These are phyloP conservation scores for Mastomys natalensis DNA, from an alignment of 2,113 vertebrate species.

Conservation along the genomic window DNA sequence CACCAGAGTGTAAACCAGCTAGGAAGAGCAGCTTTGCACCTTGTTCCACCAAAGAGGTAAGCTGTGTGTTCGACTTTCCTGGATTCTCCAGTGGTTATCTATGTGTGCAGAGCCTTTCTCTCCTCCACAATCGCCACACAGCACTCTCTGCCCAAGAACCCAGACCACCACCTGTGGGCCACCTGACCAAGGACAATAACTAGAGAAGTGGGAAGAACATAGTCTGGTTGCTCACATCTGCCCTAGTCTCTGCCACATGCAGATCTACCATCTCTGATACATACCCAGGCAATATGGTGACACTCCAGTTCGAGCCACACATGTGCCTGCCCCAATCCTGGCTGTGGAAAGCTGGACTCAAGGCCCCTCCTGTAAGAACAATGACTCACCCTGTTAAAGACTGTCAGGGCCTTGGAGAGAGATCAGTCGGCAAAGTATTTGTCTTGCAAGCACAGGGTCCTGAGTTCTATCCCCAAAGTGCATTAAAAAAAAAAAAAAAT, in stretches of 20 bases:
- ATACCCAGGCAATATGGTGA: background rate
- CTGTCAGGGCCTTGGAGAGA: background rate
- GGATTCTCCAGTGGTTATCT: background rate
- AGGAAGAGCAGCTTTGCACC: background rate
- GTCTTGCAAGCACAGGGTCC: too few relatives aligned
- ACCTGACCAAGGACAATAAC: background rate
- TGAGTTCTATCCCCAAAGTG: too few relatives aligned
- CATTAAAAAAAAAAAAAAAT: background rate
- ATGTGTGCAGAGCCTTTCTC: background rate
- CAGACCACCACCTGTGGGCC: background rate
- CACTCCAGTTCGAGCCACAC: background rate
- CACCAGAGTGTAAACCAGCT: too few relatives aligned
- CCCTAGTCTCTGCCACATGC: fast-evolving
- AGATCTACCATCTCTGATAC: background rate
- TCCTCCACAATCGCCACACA: background rate
- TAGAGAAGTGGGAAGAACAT: fast-evolving
- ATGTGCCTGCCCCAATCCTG: background rate
- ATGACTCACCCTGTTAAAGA: background rate
- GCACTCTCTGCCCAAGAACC: background rate
- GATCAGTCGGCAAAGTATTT: too few relatives aligned
- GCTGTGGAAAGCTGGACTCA: background rate
- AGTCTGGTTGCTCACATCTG: background rate
- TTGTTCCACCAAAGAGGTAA: background rate
- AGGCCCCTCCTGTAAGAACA: background rate
- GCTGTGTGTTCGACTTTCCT: background rate